Evolutionary conservation across 1,140 invertebrate genomes (phyloP), one percentile per base, ranked within the genome.

Genomic region (Bombus turneri): DNA sequence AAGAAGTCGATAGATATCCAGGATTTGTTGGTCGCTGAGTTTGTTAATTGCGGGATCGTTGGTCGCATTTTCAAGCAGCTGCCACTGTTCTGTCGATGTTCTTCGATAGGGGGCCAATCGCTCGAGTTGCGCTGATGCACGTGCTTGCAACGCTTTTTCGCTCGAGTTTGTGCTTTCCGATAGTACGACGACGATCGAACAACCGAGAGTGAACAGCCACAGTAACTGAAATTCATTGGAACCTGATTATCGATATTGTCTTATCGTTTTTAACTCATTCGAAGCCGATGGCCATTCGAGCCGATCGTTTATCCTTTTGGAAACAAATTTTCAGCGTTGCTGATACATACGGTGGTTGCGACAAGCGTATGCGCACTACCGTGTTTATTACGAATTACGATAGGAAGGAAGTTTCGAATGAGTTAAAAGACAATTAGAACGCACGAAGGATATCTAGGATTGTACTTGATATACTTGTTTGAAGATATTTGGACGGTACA

Each of bases 101-200:
- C 90, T 91, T n/a, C 93, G 89, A 81, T 94, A 95, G 4, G 88
- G 80, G 6, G 91, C 85, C n/a, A 95, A 86, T 76, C 94, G 93
- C 10, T 94, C 91, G 71, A 95, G 87, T 76, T 95, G 94, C 8
- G 91, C 91, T 4, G 93, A 93, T 6, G 94, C 94, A 22, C 89
- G 91, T 37, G 86, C 90, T 9, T 81, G 68, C 18, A 93, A 72
- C 43, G 88, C 85, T 57, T 91, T 87, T 80, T 78, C 31, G 8
- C 41, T 66, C 6, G 57, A 53, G 28, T 91, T 86, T 22, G 76
- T 76, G 28, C 85, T 86, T 71, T 89, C 71, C 4, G 86, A 72
- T 15, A 39, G 69, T 77, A 83, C 86, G 62, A 86, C 76, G 76
- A 92, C 81, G 76, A 86, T 81, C 81, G 86, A 85, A 83, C 88